phyloP scores from a whole-genome alignment of 2,888 invertebrate genomes.

The Nephrocerus scutellatus region DNA sequence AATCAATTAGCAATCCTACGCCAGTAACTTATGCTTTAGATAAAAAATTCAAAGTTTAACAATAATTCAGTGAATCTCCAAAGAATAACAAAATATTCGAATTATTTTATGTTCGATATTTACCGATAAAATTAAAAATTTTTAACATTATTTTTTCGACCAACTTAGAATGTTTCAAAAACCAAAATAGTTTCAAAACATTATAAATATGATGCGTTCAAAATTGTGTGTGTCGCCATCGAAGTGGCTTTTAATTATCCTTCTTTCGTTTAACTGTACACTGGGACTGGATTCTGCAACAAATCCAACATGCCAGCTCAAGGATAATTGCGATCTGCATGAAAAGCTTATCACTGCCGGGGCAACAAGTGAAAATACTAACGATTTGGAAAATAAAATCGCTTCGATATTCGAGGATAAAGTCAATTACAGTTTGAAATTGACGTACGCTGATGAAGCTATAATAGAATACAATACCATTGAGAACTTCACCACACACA shows the following conservation, averaged over 20 bases:
- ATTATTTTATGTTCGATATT: too few relatives aligned
- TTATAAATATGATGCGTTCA: conserved; percentile 17
- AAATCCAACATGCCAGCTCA: conserved; percentile 37
- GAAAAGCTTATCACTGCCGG: conserved; percentile 33
- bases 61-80: too few relatives aligned
- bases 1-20: too few relatives aligned
- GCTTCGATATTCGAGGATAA: conserved; percentile 43
- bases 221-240: conserved; percentile 6
- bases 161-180: too few relatives aligned
- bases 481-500: conserved; percentile 17
- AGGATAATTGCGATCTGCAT: conserved; percentile 40
- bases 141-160: not conserved
- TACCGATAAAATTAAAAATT: too few relatives aligned
- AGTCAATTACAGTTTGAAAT: conserved; percentile 41
- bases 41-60: too few relatives aligned
- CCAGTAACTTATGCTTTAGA: too few relatives aligned
- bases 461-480: conserved; percentile 24
- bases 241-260: conserved; percentile 9
- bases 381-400: conserved; percentile 37
- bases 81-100: too few relatives aligned
- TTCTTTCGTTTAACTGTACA: not conserved
- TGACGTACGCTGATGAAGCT: conserved; percentile 34
- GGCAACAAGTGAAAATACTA: conserved; percentile 15
- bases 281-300: conserved; percentile 25
- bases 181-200: too few relatives aligned